Conservation (phyloP, 2,113 vertebrate species). For the Amblyornis subalaris region DNA sequence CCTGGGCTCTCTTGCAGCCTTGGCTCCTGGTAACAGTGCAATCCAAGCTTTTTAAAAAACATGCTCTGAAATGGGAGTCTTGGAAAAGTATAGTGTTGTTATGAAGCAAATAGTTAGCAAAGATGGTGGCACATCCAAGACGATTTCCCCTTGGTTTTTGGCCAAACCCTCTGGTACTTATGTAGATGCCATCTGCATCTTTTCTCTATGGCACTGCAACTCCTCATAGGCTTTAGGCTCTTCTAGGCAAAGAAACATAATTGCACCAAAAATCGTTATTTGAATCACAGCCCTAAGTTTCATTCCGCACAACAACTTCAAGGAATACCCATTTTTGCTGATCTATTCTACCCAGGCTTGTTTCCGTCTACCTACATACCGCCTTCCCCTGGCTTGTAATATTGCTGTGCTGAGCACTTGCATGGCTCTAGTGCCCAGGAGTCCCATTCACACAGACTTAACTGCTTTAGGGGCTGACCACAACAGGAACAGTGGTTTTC, state of each 20-base stretch:
- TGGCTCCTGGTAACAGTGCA: neutral
- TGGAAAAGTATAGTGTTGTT: neutral
- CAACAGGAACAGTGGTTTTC: neutral
- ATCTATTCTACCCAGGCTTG: neutral
- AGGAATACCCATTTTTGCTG: neutral
- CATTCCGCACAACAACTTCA: constrained; percentile 17
- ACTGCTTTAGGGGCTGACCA: neutral
- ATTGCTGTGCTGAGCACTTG: neutral
- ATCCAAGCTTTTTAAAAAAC: neutral
- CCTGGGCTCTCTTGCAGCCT: neutral
- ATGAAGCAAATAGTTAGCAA: constrained; percentile 23
- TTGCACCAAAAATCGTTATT: constrained; percentile 1
- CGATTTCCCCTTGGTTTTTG: constrained; percentile 50
- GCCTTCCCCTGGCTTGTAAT: neutral
- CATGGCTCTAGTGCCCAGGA: neutral
- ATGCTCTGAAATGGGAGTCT: neutral
- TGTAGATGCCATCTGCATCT: constrained; percentile 57
- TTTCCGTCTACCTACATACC: neutral
- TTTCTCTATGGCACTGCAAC: constrained; percentile 8
- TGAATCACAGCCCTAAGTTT: neutral
- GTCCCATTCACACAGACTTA: neutral
- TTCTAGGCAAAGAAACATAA: constrained; percentile 40
- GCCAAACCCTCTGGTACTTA: constrained; percentile 53
- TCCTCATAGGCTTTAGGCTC: constrained; percentile 26
- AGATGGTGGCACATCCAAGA: constrained; percentile 25